These are phyloP conservation scores for Sparidentex hasta DNA, from an alignment of 2,797 vertebrate species.

Conservation along the genomic window DNA sequence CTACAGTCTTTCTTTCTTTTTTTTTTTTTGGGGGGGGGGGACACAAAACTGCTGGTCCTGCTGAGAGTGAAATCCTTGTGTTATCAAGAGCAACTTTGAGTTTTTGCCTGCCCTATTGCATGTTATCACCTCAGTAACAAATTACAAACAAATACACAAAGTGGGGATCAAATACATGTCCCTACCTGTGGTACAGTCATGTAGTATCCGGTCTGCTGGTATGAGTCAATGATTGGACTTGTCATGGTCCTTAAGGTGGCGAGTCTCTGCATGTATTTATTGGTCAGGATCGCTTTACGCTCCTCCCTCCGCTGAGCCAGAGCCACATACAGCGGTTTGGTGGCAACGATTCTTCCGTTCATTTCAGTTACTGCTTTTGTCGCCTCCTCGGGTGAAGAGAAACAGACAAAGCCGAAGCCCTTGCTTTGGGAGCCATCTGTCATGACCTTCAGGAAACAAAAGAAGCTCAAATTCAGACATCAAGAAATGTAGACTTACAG, in stretches of 20 bases:
- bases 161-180: background rate
- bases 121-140: too few relatives aligned
- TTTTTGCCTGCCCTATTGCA: too few relatives aligned
- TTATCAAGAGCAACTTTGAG: too few relatives aligned
- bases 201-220: constrained; percentile 92
- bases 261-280: constrained; percentile 96
- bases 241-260: constrained; percentile 90
- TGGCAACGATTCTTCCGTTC: constrained; percentile 96
- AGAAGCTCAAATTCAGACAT: background rate
- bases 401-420: constrained; percentile 99
- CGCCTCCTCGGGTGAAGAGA: constrained; percentile 98
- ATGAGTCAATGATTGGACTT: constrained; percentile 88
- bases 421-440: constrained; percentile 95
- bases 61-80: too few relatives aligned
- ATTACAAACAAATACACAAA: background rate
- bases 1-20: too few relatives aligned
- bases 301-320: constrained; percentile 97
- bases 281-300: constrained; percentile 96
- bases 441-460: constrained; percentile 90
- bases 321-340: constrained; percentile 96
- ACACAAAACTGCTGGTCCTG: too few relatives aligned
- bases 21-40: too few relatives aligned
- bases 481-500: background rate
- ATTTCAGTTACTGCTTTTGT: constrained; percentile 99
- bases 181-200: constrained; percentile 92